Evolutionary conservation across 2,113 vertebrate genomes (phyloP).

Genomic region (Halichoeres trimaculatus): DNA sequence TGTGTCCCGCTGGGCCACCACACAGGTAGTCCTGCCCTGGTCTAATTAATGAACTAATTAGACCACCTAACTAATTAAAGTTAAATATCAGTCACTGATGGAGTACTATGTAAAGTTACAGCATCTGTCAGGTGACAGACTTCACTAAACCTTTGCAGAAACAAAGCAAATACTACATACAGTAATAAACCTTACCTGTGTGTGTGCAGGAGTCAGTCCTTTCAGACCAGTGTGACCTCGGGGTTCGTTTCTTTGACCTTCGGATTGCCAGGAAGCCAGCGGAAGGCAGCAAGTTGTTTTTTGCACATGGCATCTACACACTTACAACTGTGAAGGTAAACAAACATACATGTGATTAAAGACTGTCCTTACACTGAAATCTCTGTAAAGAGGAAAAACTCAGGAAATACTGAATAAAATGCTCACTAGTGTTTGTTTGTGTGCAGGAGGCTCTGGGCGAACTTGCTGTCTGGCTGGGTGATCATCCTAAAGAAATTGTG

Average conservation of each 20-base stretch:
- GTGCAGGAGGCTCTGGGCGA: slow-evolving; percentile 78
- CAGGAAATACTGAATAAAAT: too few species aligned
- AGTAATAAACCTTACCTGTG: neutral
- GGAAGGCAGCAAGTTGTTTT: slow-evolving; percentile 81
- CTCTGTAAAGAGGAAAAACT: too few species aligned
- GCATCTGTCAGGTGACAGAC: too few species aligned
- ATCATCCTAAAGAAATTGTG: slow-evolving; percentile 79
- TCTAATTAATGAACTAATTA: too few species aligned
- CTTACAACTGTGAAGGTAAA: slow-evolving; percentile 86
- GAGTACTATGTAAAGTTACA: too few species aligned
- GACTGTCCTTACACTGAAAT: neutral
- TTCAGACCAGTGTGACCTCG: slow-evolving; percentile 86
- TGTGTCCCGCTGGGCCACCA: slow-evolving; percentile 71
- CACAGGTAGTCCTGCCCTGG: slow-evolving; percentile 51
- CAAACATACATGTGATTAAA: neutral
- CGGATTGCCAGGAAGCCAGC: slow-evolving; percentile 85
- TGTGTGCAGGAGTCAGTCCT: slow-evolving; percentile 58
- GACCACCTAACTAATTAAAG: too few species aligned
- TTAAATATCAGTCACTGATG: too few species aligned
- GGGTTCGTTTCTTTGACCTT: slow-evolving; percentile 92
- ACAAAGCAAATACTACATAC: too few species aligned
- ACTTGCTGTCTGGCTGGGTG: slow-evolving; percentile 74
- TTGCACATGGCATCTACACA: slow-evolving; percentile 91
- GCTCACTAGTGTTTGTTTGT: neutral
- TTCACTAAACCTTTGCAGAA: too few species aligned